Evolutionary conservation across 1,140 invertebrate species (phyloP).

Genomic region (Bombyx mandarina): DNA sequence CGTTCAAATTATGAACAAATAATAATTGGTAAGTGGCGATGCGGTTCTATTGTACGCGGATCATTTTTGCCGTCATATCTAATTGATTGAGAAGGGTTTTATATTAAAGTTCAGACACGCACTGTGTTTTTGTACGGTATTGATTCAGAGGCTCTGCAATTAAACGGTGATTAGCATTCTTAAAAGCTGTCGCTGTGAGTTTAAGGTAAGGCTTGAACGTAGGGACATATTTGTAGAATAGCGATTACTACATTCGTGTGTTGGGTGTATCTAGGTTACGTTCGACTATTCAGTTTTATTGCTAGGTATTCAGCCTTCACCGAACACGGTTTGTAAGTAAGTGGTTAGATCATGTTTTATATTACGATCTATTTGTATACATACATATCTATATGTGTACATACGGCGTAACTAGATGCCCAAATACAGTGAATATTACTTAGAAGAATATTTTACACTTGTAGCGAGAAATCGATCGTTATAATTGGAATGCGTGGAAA

Average conservation of each 20-base stretch:
- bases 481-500: too few relatives aligned
- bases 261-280: slow-evolving; percentile 52
- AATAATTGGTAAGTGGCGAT: too few relatives aligned
- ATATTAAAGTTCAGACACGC: slow-evolving; percentile 1
- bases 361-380: neutral
- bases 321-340: slow-evolving; percentile 18
- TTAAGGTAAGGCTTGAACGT: slow-evolving; percentile 17
- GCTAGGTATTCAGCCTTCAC: slow-evolving; percentile 46
- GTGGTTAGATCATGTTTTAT: slow-evolving; percentile 13
- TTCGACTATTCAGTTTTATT: slow-evolving; percentile 51
- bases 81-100: too few relatives aligned
- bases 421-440: too few relatives aligned
- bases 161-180: slow-evolving; percentile 19
- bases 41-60: too few relatives aligned
- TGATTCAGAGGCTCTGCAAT: slow-evolving; percentile 11
- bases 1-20: too few relatives aligned
- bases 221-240: slow-evolving; percentile 31
- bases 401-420: too few relatives aligned
- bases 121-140: slow-evolving; percentile 4
- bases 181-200: slow-evolving; percentile 9
- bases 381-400: too few relatives aligned
- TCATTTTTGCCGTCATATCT: too few relatives aligned
- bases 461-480: too few relatives aligned
- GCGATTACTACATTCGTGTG: slow-evolving; percentile 30
- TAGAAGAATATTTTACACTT: too few relatives aligned